Base-by-base conservation (phyloP, 2,888 invertebrate genomes). In the Cerceris rybyensis region DNA sequence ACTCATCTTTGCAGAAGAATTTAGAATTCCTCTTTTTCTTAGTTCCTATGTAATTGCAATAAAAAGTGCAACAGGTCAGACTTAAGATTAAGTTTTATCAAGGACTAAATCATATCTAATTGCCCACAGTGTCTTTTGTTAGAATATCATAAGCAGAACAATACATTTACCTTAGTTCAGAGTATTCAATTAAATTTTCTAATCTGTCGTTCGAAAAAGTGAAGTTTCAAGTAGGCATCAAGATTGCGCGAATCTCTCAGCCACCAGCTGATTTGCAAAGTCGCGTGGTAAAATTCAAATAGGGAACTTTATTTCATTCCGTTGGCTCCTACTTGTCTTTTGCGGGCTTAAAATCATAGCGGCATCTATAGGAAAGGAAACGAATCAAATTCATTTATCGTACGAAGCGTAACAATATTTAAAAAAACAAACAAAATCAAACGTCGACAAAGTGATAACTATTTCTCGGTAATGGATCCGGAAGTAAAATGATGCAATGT, bases 1-100 rank as follows among this genome's bases (percentile, higher is more conserved):
- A 65, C 94, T 94, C 61, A 94, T 93, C 67, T 93, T 92, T 50
- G 94, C 86, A 0, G 94, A 94, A 8, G 93, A 93, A 6, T 94
- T 94, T 28, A 94, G 94, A 17, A 94, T 94, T 94, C 93, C 54
- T 80, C 83, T 14, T 82, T 80, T 65, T 84, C 81, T 87, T 28
- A 28, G 88, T 91, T 78, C 84, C 13, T 11, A 17, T 9, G n/a
- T 64, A 43, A 72, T 64, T n/a, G 59, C 39, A 69, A 66, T 65
- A 63, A 74, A 69, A 17, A 17, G 58, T 70, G 64, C 75, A 75
- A 79, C 68, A 80, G 59, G 74, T 69, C 46, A 75, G 9, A 43
- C 49, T 68, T 72, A 43, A 58, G 64, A 28, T 6, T 7, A 17
- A 55, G 39, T 17, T 42, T 68, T 55, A 46, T 14, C 28, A 43